These are phyloP conservation scores for Phyllostomus discolor DNA, from an alignment of 2,113 vertebrate genomes.

Conservation along the genomic window DNA sequence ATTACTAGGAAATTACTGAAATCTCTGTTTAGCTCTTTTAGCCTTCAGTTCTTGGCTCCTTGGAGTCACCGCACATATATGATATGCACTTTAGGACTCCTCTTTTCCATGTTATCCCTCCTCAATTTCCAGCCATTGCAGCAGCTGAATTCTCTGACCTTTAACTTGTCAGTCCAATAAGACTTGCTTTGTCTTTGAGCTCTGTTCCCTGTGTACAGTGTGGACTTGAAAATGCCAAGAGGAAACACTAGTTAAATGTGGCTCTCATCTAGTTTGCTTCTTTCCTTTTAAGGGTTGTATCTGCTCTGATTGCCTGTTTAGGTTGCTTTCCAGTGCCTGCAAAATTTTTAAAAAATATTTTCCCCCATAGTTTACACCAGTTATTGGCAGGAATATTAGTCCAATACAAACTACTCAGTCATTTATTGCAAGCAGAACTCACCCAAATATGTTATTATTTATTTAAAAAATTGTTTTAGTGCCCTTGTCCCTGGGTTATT, in stretches of 20 bases:
- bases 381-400: neutral
- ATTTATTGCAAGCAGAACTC: neutral
- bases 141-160: neutral
- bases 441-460: neutral
- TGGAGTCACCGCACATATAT: neutral
- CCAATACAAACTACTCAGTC: neutral
- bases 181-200: neutral
- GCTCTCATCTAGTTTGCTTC: neutral
- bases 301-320: neutral
- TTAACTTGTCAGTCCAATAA: neutral
- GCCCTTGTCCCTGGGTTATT: neutral
- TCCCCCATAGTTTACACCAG: neutral
- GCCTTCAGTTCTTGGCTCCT: neutral
- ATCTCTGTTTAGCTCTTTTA: neutral
- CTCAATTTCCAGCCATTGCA: neutral
- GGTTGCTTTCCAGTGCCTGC: neutral
- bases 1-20: neutral
- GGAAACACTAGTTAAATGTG: conserved; percentile 6
- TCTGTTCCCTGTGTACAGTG: neutral
- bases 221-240: neutral
- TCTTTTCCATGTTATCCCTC: neutral
- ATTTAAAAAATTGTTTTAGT: conserved; percentile 13
- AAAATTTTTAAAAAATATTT: neutral
- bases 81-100: neutral
- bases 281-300: neutral